These are phyloP conservation scores for Hycleus cichorii DNA, from an alignment of 1,140 invertebrate species.

Conservation along the genomic window DNA sequence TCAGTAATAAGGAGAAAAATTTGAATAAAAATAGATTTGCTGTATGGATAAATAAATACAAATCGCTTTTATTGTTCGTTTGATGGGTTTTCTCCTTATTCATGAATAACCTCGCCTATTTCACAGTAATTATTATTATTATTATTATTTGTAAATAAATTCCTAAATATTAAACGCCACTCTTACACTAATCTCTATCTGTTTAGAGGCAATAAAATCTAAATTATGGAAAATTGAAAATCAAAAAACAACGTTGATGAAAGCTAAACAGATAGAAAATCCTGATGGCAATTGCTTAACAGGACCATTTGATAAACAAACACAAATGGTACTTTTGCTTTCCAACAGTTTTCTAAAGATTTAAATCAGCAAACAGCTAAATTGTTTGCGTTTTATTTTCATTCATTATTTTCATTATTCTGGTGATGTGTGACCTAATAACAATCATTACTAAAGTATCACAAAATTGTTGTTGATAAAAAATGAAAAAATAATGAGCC, in stretches of 20 bases:
- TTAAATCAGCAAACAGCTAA: conserved; percentile 27
- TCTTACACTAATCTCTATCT: background rate
- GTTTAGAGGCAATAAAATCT: background rate
- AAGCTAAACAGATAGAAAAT: background rate
- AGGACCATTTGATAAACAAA: conserved; percentile 30
- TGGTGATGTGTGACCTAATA: conserved; percentile 39
- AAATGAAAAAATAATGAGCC: conserved; percentile 41
- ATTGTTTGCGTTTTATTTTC: conserved; percentile 25
- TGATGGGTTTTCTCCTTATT: conserved; percentile 32
- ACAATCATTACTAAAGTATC: conserved; percentile 44
- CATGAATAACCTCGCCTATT: conserved; percentile 35
- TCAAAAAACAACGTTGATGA: background rate
- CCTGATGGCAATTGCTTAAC: conserved; percentile 23
- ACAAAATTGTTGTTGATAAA: conserved; percentile 43
- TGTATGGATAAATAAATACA: too few relatives aligned
- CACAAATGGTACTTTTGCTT: conserved; percentile 18
- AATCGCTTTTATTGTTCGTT: conserved; percentile 8
- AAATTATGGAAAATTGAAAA: background rate
- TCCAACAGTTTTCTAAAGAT: conserved; percentile 19
- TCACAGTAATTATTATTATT: conserved; percentile 21
- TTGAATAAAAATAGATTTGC: too few relatives aligned
- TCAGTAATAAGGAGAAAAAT: conserved; percentile 37
- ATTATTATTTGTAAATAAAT: conserved; percentile 36
- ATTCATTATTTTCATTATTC: too few relatives aligned
- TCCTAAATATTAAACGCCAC: conserved; percentile 24